Evolutionary conservation across 2,797 vertebrate genomes (phyloP), one percentile per base, ranked within the genome.

Genomic region (Dryobates pubescens): DNA sequence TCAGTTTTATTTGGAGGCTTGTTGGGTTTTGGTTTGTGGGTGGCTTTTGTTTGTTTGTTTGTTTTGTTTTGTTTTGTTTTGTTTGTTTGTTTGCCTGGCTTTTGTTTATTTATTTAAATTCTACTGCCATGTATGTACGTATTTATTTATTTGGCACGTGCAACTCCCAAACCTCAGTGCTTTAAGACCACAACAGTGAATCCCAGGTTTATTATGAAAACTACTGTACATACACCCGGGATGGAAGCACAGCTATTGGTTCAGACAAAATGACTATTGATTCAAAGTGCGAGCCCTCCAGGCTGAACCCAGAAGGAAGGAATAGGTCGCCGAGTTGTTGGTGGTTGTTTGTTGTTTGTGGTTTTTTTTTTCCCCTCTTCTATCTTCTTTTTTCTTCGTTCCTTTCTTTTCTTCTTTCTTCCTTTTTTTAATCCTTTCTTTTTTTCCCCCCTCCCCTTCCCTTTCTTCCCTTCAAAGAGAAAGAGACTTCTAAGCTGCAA

Each of bases 211-310:
- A 77, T 91, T 89, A 94, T 83, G 88, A 86, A 88, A 92, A 93
- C 90, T 93, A 89, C 95, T 94, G 78, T 92, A 91, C 20, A 20
- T 89, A 74, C 65, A 95, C 75, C 34, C 69, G 96, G 94, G 91
- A 85, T 88, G 88, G 97, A 96, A 96, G 82, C 73, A 69, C 96
- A 97, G 96, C 92, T 94, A 97, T 97, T 98, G 97, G 97, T 88
- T 96, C 96, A 93, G 65, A 84, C 76, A 90, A 96, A 94, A 96
- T 94, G 91, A 95, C 89, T 96, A 93, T 93, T 93, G 96, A 97
- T 96, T 97, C 95, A 95, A 96, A 96, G 93, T 88, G 81, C 6
- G 75, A 97, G 92, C 91, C 91, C 92, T 95, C 51, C 27, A 95
- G 92, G 92, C 89, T 93, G 94, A 96, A 93, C 74, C 3, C 83